Evolutionary conservation across 2,797 vertebrate genomes (phyloP), one percentile per base, ranked within the genome.

Genomic region (Cossypha heuglini): DNA sequence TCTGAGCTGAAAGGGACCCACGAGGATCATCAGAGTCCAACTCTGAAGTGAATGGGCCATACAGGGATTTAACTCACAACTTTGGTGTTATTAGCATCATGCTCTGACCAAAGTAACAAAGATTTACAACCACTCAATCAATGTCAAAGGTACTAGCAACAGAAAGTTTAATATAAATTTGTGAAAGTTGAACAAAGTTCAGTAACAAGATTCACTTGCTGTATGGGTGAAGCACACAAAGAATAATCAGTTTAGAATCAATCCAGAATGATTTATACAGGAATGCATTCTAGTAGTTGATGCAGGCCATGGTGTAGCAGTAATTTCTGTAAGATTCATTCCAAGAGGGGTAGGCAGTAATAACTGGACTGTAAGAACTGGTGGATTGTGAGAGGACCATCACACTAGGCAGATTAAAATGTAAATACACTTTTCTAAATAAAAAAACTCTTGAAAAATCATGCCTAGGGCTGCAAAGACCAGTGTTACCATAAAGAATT

Each of bases 41-140:
- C 10, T 35, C 48, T 40, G 51, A 22, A 31, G 6, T 22, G 57
- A 55, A 48, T 35, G 35, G 40, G 15, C 16, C 33, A 15, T 13
- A 5, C 33, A 26, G 12, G 20, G 48, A 55, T 62, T 62, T 54
- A 62, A 55, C 35, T 20, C 17, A 8, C 0, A 0, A 31, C 42
- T 21, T 7, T 31, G 26, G 9, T 0, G 0, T 25, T 42, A 48
- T 31, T 22, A 48, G 17, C 64, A 62, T 8, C 48, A 5, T 22
- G 31, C 31, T 55, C 21, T 55, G 21, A 69, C 14, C 31, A 48
- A 55, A 55, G 31, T 16, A 35, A 69, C 0, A 0, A 33, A 22
- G 40, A 77, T 55, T 55, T 26, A 21, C 25, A 42, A 9, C 20
- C 55, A 26, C 33, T 35, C 42, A 54, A 4, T 42, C 54, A 14